Conservation (phyloP, 2,888 invertebrate species). For the Monoplex corrugatus region DNA sequence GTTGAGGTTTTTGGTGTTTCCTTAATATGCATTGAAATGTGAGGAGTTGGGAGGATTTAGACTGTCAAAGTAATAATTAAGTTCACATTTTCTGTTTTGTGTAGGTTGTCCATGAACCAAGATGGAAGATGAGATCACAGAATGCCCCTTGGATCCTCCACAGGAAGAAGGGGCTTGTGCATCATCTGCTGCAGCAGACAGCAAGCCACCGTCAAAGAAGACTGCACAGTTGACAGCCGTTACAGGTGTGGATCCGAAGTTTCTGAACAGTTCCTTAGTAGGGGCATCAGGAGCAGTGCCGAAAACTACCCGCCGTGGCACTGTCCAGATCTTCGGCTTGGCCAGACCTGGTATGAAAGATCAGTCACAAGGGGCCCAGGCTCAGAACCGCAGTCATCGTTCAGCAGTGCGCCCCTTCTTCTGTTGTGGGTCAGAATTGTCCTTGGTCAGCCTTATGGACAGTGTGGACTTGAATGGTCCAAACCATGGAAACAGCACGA, state of each 20-base stretch:
- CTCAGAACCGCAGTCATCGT: slow-evolving; percentile 65
- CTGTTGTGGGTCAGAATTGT: slow-evolving; percentile 77
- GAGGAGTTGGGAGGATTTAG: no score
- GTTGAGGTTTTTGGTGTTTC: not conserved
- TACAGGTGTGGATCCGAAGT: not conserved
- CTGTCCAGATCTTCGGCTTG: slow-evolving; percentile 19
- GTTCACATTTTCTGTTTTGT: not conserved
- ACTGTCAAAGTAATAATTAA: no score
- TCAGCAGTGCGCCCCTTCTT: slow-evolving; percentile 76
- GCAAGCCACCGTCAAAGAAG: not conserved
- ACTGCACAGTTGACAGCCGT: not conserved
- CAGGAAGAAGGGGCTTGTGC: not conserved
- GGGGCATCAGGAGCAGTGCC: not conserved
- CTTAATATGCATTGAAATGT: no score
- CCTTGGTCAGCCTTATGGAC: slow-evolving; percentile 70
- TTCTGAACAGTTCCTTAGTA: not conserved
- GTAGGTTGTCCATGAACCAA: not conserved
- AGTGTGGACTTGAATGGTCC: slow-evolving; percentile 52
- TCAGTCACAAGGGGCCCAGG: slow-evolving; percentile 38
- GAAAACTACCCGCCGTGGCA: not conserved
- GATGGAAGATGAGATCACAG: slow-evolving; percentile 39
- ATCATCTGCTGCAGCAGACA: not conserved
- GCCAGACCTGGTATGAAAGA: slow-evolving; percentile 23
- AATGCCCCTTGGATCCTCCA: slow-evolving; percentile 23
- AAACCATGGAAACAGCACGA: not conserved